phyloP scores from a whole-genome alignment of 2,113 vertebrate species.

The Myrmecobius fasciatus region DNA sequence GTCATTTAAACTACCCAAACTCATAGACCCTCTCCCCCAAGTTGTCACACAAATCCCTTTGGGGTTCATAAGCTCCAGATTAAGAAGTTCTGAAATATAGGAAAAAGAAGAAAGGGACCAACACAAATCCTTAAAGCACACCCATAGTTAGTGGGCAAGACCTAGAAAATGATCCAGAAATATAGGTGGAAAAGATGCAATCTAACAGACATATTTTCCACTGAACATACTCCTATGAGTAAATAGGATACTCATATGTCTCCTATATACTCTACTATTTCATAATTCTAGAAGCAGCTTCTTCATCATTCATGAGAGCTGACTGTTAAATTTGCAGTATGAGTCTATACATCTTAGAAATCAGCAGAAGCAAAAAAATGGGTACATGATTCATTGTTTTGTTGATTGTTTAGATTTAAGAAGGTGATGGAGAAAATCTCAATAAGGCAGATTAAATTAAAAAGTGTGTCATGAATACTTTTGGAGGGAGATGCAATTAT shows the following conservation, averaged over 20 bases:
- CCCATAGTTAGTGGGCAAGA: not conserved
- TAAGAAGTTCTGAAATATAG: not conserved
- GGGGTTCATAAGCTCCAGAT: not conserved
- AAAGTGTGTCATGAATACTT: not conserved
- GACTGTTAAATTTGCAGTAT: not conserved
- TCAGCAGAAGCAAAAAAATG: not conserved
- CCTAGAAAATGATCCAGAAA: not conserved
- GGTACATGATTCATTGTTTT: not conserved
- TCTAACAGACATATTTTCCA: not conserved
- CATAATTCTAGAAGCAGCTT: not conserved
- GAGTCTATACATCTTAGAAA: not conserved
- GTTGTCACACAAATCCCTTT: not conserved
- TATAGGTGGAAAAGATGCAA: not conserved
- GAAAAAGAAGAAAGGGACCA: not conserved
- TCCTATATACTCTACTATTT: not conserved
- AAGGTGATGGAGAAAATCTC: not conserved
- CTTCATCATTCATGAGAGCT: not conserved
- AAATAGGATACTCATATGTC: too few relatives aligned
- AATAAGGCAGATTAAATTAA: not conserved
- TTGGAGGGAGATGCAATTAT: not conserved
- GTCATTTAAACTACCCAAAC: not conserved
- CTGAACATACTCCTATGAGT: not conserved
- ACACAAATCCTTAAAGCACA: not conserved
- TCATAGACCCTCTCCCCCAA: not conserved
- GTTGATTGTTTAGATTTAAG: not conserved